Base-by-base conservation (phyloP, 2,888 invertebrate genomes). In the Terebella lapidaria region DNA sequence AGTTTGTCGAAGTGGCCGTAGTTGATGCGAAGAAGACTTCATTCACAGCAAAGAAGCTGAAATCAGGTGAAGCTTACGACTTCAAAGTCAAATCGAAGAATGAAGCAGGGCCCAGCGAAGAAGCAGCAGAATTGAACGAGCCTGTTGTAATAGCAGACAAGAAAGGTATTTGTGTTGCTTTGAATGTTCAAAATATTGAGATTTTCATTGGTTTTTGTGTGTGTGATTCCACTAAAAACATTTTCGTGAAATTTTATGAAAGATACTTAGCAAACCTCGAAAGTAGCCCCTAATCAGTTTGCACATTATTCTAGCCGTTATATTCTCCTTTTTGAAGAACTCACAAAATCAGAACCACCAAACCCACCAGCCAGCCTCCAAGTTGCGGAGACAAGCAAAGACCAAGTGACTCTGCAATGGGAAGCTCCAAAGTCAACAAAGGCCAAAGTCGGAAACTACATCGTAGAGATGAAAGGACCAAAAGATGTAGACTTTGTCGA, bases 51-150 rank as follows among this genome's bases (percentile, higher is more conserved):
- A 49, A 5, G n/a, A 54, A 58, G 10, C 56, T 65, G 2, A 29
- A 24, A 2, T 49, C 57, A 4, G 67, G 64, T 5, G 54, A 54
- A 15, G 55, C 53, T 10, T 93, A 92, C 77, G 88, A 89, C 76
- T 92, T 93, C 80, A 85, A 92, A 60, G 86, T 93, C 4, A 90
- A 91, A 0, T 91, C 93, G 0, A 84, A 90, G 58, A 93, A 92
- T 82, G 85, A 90, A 68, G 90, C 90, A 75, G 93, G 93, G 4
- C 20, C 45, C 5, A 59, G 66, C 47, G 69, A 66, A 25, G 57
- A 70, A 54, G 87, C 88, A 57, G 90, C 90, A 27, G 82, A 87
- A 66, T 89, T 91, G 30, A 83, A 84, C 72, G 89, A 90, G 15
- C 84, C 90, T 5, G 84, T 91, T 15, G 24, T 25, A 4, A 52